These are phyloP conservation scores for Eretmochelys imbricata DNA, from an alignment of 2,113 vertebrate species.

Conservation along the genomic window DNA sequence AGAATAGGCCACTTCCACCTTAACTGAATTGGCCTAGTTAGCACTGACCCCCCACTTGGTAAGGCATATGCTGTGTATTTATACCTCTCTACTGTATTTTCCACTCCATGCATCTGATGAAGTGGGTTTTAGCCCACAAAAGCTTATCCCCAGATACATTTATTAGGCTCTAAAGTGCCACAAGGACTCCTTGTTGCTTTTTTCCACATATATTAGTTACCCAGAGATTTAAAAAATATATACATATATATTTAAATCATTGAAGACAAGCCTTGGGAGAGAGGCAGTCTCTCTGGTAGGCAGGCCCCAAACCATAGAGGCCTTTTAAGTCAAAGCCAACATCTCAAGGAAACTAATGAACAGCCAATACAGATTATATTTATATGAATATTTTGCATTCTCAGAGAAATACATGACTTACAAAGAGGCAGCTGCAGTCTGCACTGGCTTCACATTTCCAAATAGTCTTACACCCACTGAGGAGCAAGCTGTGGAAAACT, in stretches of 20 bases:
- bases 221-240: too few species aligned
- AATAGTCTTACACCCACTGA: neutral
- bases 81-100: too few species aligned
- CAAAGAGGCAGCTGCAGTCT: neutral
- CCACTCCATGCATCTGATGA: too few species aligned
- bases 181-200: too few species aligned
- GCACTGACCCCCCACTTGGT: too few species aligned
- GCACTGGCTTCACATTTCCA: neutral
- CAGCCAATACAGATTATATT: neutral
- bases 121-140: too few species aligned
- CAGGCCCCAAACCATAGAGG: neutral
- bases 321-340: neutral
- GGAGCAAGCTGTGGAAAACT: neutral
- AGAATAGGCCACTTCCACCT: too few species aligned
- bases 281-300: neutral
- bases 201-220: too few species aligned
- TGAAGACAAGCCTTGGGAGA: neutral
- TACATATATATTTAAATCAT: neutral
- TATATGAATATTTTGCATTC: neutral
- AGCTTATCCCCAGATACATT: too few species aligned
- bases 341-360: neutral
- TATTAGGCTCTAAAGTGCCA: too few species aligned
- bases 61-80: too few species aligned
- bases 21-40: too few species aligned
- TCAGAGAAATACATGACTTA: neutral